These are phyloP conservation scores for Odontocolon sp. DNA, from an alignment of 2,888 invertebrate genomes.

Conservation along the genomic window DNA sequence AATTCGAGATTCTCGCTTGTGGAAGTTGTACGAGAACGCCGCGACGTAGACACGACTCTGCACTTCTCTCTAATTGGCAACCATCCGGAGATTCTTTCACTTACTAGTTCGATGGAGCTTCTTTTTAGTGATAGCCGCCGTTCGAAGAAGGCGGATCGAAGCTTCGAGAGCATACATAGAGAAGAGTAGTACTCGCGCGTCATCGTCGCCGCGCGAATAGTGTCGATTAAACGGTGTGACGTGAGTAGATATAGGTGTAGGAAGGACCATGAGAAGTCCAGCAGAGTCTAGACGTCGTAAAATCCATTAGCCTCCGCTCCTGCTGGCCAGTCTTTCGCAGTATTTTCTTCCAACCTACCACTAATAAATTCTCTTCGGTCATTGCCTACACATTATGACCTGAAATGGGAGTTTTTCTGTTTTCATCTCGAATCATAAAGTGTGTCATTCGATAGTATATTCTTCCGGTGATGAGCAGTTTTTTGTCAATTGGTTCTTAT, in stretches of 20 bases:
- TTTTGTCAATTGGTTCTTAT: too few relatives aligned
- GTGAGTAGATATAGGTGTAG: constrained; percentile 16
- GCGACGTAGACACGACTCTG: constrained; percentile 66
- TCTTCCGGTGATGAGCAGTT: not conserved
- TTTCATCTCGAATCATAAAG: not conserved
- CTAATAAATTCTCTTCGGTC: constrained; percentile 26
- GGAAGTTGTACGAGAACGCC: constrained; percentile 61
- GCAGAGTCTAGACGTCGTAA: constrained; percentile 54
- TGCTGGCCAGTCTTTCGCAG: constrained; percentile 35
- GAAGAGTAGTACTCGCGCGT: constrained; percentile 20
- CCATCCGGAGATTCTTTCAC: constrained; percentile 61
- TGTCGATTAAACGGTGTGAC: constrained; percentile 46
- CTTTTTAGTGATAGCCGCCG: constrained; percentile 1
- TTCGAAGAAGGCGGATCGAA: constrained; percentile 27
- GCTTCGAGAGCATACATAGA: constrained; percentile 28
- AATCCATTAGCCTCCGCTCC: constrained; percentile 49
- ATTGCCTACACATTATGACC: constrained; percentile 6
- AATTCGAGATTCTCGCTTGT: constrained; percentile 50
- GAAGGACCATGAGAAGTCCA: constrained; percentile 29
- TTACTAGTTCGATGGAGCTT: constrained; percentile 45
- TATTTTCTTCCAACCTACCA: constrained; percentile 28
- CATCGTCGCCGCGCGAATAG: constrained; percentile 30
- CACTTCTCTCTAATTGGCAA: constrained; percentile 72
- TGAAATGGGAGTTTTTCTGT: not conserved
- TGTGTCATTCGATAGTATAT: constrained; percentile 1